These are phyloP conservation scores for Sebastes trivittatus DNA, from an alignment of 2,797 vertebrate genomes.

Conservation along the genomic window DNA sequence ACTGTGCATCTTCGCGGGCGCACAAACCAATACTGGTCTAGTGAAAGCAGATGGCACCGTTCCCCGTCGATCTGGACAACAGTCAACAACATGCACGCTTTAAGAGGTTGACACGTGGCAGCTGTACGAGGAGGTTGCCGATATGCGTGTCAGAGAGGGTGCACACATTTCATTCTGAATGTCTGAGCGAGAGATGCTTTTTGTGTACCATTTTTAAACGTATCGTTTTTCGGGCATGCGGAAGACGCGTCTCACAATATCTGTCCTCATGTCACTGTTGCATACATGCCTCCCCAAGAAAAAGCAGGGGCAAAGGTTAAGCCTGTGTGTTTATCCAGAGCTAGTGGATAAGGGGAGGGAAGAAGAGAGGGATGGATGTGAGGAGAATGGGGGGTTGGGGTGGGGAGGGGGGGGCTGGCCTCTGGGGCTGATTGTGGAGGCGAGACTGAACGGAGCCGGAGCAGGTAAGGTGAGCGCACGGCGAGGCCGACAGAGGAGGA, in stretches of 20 bases:
- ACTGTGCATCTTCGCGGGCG: constrained; percentile 28
- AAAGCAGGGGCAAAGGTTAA: constrained; percentile 46
- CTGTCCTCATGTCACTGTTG: background rate
- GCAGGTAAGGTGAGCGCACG: constrained; percentile 82
- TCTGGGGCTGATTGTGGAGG: constrained; percentile 77
- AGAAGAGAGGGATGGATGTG: constrained; percentile 42
- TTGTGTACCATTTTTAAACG: background rate
- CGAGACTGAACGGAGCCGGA: constrained; percentile 84
- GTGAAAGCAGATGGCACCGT: constrained; percentile 42
- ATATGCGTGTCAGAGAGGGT: constrained; percentile 30
- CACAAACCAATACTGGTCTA: constrained; percentile 18
- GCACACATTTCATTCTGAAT: constrained; percentile 30
- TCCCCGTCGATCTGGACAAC: constrained; percentile 26
- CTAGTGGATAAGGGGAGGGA: constrained; percentile 37
- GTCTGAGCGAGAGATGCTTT: constrained; percentile 33
- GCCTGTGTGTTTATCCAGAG: constrained; percentile 50
- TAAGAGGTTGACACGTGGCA: constrained; percentile 44
- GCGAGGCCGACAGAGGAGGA: constrained; percentile 70
- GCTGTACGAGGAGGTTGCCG: constrained; percentile 41
- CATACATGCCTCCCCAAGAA: constrained; percentile 25
- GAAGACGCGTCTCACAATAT: background rate
- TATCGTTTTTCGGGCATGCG: background rate
- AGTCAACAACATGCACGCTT: constrained; percentile 41
- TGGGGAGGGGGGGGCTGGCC: background rate
- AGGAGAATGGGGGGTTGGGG: constrained; percentile 30